Evolutionary conservation across 2,888 invertebrate genomes (phyloP).

Genomic region (Acrocera orbiculus): DNA sequence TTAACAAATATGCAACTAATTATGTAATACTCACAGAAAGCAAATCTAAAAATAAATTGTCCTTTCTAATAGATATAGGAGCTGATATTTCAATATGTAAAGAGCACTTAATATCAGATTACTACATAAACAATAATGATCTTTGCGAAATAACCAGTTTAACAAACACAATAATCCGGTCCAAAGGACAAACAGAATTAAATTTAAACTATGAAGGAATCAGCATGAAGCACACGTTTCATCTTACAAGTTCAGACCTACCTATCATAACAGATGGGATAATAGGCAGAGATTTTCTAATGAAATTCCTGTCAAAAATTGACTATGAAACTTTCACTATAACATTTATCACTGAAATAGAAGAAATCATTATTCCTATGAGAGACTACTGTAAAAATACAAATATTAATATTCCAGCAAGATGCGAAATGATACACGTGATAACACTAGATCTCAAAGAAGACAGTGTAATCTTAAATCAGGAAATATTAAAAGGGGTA

Average conservation of each 20-base stretch:
- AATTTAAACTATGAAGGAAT: too few relatives aligned
- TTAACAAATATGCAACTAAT: too few relatives aligned
- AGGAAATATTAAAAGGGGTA: constrained; percentile 5
- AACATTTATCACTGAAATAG: neutral
- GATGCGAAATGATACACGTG: constrained; percentile 1
- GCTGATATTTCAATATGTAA: neutral
- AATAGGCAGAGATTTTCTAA: constrained; percentile 3
- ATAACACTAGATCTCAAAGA: neutral
- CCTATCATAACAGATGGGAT: constrained; percentile 6
- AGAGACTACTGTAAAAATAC: neutral
- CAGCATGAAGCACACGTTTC: too few relatives aligned
- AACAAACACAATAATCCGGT: too few relatives aligned
- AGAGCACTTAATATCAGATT: too few relatives aligned
- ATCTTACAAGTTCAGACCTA: constrained; percentile 1
- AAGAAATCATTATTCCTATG: neutral
- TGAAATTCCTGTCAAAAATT: constrained; percentile 1
- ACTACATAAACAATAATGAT: too few relatives aligned
- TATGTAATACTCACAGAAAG: too few relatives aligned
- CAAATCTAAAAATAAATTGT: too few relatives aligned
- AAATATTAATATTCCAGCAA: constrained; percentile 2
- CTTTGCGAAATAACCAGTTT: too few relatives aligned
- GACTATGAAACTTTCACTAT: constrained; percentile 4
- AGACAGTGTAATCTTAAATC: constrained; percentile 5
- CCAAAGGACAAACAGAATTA: too few relatives aligned
- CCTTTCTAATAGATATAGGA: too few relatives aligned